phyloP scores from a whole-genome alignment of 2,888 invertebrate species.

The Heliconius hortense region DNA sequence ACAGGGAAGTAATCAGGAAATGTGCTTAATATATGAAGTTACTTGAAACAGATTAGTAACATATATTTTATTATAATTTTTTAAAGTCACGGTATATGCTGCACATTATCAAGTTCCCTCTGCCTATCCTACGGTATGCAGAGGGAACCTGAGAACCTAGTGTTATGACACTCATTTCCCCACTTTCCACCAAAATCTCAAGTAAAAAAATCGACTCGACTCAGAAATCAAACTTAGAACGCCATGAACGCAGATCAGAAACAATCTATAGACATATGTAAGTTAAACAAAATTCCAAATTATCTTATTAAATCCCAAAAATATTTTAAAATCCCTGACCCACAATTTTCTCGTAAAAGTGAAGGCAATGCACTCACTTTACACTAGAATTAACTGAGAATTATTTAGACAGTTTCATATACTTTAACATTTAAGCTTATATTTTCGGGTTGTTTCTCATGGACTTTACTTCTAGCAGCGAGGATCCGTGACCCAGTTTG shows the following conservation, averaged over 20 bases:
- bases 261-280: neutral
- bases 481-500: constrained; percentile 17
- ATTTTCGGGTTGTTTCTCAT: constrained; percentile 7
- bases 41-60: neutral
- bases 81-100: neutral
- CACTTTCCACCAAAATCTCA: no score
- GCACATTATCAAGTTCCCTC: neutral
- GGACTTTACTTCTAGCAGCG: neutral
- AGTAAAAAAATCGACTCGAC: no score
- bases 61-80: neutral
- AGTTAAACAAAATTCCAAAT: neutral
- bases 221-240: neutral
- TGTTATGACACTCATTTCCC: neutral
- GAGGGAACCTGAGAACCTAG: neutral
- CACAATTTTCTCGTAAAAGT: neutral
- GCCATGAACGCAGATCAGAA: neutral
- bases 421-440: constrained; percentile 4
- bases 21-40: neutral
- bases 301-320: neutral
- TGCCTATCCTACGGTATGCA: neutral
- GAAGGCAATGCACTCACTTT: neutral
- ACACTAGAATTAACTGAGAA: neutral
- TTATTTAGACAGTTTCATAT: constrained; percentile 8
- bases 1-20: neutral
- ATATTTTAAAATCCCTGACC: neutral